phyloP scores from a whole-genome alignment of 1,140 invertebrate genomes.

The Palaemon carinicauda region DNA sequence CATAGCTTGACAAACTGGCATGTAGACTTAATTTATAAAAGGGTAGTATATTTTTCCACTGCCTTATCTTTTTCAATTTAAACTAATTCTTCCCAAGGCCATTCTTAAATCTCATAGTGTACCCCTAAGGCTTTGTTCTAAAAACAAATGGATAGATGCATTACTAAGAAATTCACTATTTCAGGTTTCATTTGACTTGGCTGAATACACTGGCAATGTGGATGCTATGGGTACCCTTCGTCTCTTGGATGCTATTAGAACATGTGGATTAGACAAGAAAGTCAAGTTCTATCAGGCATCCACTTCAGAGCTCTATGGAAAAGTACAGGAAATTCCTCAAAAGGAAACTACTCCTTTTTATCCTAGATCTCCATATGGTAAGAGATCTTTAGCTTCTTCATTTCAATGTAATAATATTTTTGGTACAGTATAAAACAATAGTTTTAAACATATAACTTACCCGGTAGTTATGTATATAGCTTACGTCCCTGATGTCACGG shows the following conservation, averaged over 20 bases:
- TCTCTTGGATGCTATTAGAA: constrained; percentile 93
- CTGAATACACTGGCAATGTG: constrained; percentile 99
- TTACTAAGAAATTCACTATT: constrained; percentile 45
- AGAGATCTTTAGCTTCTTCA: constrained; percentile 22
- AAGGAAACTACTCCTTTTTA: constrained; percentile 99
- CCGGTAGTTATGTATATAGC: too few species aligned
- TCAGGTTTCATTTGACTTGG: constrained; percentile 93
- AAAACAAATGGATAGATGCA: too few species aligned
- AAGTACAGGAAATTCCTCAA: constrained; percentile 95
- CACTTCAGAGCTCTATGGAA: constrained; percentile 98
- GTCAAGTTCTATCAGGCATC: constrained; percentile 98
- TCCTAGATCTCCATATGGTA: constrained; percentile 99
- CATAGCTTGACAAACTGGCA: too few species aligned
- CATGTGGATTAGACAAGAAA: constrained; percentile 84
- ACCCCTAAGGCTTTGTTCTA: too few species aligned
- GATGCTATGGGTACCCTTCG: constrained; percentile 97
- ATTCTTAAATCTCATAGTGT: neutral
- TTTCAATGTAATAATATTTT: too few species aligned
- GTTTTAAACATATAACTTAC: too few species aligned
- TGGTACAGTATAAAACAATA: too few species aligned
- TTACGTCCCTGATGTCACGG: too few species aligned
- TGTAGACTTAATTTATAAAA: too few species aligned
- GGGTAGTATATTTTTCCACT: too few species aligned
- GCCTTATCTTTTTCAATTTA: too few species aligned
- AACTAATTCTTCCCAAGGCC: too few species aligned